Base-by-base conservation (phyloP, 2,113 vertebrate genomes). In the Erythrocercus mccallii region DNA sequence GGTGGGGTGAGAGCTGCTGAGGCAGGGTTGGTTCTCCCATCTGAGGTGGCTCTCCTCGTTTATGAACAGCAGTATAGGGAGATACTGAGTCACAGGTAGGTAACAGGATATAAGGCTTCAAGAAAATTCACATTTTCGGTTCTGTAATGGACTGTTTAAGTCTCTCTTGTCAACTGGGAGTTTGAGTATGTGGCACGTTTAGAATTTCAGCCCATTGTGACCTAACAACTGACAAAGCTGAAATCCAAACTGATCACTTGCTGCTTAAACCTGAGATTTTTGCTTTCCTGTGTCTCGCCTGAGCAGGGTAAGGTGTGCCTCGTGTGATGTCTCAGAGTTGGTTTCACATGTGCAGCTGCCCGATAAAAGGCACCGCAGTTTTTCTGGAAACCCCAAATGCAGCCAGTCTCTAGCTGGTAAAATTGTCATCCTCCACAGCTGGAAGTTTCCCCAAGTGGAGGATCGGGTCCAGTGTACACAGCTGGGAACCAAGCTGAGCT, bases 391-490 rank as follows among this genome's bases (percentile, higher is more conserved):
- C 38, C 78, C 74, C 22, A 0, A 77, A 25, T 9, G 54, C 35
- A 82, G 58, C 28, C 84, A 15, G 58, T 28, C 74, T 85, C 85
- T 90, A 93, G 95, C 90, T 95, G 95, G 81, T 92, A 60, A 83
- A 93, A 86, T 91, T 97, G 92, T 93, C 92, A 83, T 83, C 16
- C 0, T 95, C 68, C 81, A n/a, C 72, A 70, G 90, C 87, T 69
- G 33, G 85, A 95, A 93, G 73, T 92, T 51, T 66, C 82, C 64
- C 60, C 79, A 56, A 58, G 92, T 20, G 81, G 94, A 86, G 85
- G 50, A 90, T 62, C 90, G 62, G 70, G 50, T 91, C 90, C 91
- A 94, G 90, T 94, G 79, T 91, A 94, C 95, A 95, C 95, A 96
- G 93, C 85, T 96, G 95, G 89, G 84, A 71, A 91, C 85, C 92